Evolutionary conservation across 2,888 invertebrate genomes (phyloP), one percentile per base, ranked within the genome.

Genomic region (Drosophila birchii): DNA sequence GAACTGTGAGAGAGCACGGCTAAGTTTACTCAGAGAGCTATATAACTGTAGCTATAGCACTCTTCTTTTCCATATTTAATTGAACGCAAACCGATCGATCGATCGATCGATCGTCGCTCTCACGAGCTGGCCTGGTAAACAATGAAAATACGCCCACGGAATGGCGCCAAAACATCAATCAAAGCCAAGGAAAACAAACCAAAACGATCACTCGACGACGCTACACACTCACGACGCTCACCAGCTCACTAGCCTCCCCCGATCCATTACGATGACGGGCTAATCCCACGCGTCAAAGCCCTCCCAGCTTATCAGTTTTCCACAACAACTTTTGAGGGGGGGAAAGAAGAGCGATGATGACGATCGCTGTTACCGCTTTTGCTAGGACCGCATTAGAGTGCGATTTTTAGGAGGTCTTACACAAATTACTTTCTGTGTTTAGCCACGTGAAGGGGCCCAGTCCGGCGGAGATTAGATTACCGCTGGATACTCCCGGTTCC

Each of bases 131-230:
- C 51, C 51, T 9, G 51, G 26, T 62, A 70, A 70, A 68, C 70
- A 70, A 70, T 68, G 34, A 41, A 34, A 58, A 45, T 29, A 29
- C 70, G 58, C 84, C 80, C 79, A 77, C 86, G 77, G 81, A 75
- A 68, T 75, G 86, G 83, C 83, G 86, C 84, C 86, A 84, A 86
- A 83, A 79, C 80, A 86, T 84, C 86, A 83, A 84, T 86, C 86
- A 84, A 55, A 72, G 64, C 73, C 43, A 72, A 72, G 44, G 63
- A 72, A 73, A 73, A 70, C 71, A 70, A 71, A 70, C 49, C 32
- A 29, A 49, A 69, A 56, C 64, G 64, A 69, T 56, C 70, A 51
- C 61, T 56, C 60, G 55, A 41, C 39, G 66, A 54, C 66, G 66
- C 51, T 39, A 56, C 47, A 47, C 47, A 47, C 47, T 29, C 47